Conservation (phyloP, 2,797 vertebrate genomes). For the Protonibea diacanthus region DNA sequence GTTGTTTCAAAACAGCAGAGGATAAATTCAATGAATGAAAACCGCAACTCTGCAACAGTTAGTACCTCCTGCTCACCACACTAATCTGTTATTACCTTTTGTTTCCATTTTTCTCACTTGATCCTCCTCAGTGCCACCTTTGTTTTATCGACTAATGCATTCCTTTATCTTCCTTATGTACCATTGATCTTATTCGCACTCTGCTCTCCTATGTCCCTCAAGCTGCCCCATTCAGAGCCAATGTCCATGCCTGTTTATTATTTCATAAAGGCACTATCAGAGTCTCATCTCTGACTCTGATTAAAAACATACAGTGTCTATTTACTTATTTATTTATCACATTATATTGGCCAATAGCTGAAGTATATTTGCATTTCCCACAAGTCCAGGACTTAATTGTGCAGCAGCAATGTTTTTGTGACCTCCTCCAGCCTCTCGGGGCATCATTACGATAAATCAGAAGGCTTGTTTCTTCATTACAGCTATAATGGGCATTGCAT, state of each 20-base stretch:
- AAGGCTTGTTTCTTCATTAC: constrained; percentile 75
- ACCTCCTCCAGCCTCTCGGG: constrained; percentile 29
- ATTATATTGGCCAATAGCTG: constrained; percentile 34
- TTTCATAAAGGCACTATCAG: constrained; percentile 9
- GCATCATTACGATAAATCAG: constrained; percentile 74
- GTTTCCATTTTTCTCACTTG: constrained; percentile 19
- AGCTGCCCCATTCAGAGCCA: not conserved
- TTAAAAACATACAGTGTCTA: constrained; percentile 14
- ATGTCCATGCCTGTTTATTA: not conserved
- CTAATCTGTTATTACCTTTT: constrained; percentile 41
- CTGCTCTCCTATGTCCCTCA: constrained; percentile 13
- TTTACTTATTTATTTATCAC: constrained; percentile 3
- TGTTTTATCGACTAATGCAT: constrained; percentile 26
- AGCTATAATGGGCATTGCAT: constrained; percentile 62
- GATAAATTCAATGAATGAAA: constrained; percentile 2
- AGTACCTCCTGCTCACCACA: constrained; percentile 16
- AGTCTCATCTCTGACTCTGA: not conserved
- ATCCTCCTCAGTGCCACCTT: constrained; percentile 10
- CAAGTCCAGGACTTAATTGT: constrained; percentile 55
- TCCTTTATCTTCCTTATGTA: constrained; percentile 37
- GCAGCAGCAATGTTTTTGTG: constrained; percentile 24
- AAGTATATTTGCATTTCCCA: constrained; percentile 58
- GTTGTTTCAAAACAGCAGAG: not conserved
- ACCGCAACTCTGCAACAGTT: constrained; percentile 1
- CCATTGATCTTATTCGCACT: constrained; percentile 32